Base-by-base conservation (phyloP, 2,113 vertebrate species). In the Protomyctophum bolini region DNA sequence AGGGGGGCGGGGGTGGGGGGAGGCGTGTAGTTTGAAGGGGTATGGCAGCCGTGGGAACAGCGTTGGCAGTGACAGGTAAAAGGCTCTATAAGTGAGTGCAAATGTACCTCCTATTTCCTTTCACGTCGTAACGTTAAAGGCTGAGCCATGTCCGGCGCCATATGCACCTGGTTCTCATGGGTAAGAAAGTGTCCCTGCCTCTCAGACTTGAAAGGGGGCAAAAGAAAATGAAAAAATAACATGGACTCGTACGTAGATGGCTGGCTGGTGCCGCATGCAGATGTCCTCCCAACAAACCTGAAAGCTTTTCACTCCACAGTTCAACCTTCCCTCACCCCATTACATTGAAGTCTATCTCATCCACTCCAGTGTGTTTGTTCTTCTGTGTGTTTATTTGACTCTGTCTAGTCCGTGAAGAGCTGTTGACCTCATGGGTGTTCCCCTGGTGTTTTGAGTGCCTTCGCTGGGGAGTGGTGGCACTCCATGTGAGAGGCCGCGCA, bases 341-440 rank as follows among this genome's bases (percentile, higher is more conserved):
- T 51, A 64, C 6, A 8, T 7, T 70, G 52, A 69, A 63, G 48
- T 6, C 46, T 75, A 21, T 78, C 41, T 85, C 68, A 76, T 65
- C 58, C 15, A 0, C 63, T 58, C 63, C 28, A 2, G 2, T 8
- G 2, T 8, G 21, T 21, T 21, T 74, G 73, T 75, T 70, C 47
- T 21, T 15, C 5, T 10, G 54, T 8, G 49, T 77, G 68, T 76
- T 83, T 75, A 71, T 82, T 83, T 70, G 56, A 72, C 66, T 57
- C 3, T 8, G 48, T 68, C 64, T 66, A 56, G 33, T 41, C 58
- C 45, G 50, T 28, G 7, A 50, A 3, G 54, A 48, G 66, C 52
- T 70, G 29, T 45, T 57, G 65, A 51, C 58, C 59, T 69, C 57
- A 10, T 0, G n/a, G 10, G n/a, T 58, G 59, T 58, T 46, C 0